Base-by-base conservation (phyloP, 92 coral and sea anemone species). In the Metridium senile region DNA sequence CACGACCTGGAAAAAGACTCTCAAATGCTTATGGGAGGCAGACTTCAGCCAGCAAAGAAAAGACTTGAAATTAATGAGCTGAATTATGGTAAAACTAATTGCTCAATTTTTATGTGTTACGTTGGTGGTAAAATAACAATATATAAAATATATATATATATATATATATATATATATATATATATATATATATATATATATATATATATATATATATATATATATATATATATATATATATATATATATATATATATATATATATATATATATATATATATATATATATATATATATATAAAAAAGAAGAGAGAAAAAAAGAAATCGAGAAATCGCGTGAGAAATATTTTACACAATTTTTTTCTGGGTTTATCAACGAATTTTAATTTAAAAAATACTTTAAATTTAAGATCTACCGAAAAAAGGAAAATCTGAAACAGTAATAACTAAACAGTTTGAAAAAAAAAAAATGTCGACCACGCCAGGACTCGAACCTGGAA, bases 401-500 rank as follows among this genome's bases (percentile, higher is more conserved):
- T n/a, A n/a, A n/a, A n/a, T n/a, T 54, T 54, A 54, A 54, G 13
- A 39, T 13, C 49, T 39, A 4, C 59, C 4, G 20, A 54, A 21
- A 16, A 9, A 54, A 54, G 3, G 32, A 8, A 26, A 18, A 59
- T 9, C 22, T 2, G 66, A 21, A 45, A 8, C 9, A 19, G 17
- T 52, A 2, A 28, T 1, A 29, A 20, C 51, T 31, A 59, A 2
- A 26, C 9, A 59, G 30, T 2, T 10, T 2, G 18, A 63, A 76
- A 47, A 67, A 51, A 54, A 51, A 71, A 19, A 9, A 47, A 43
- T 17, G 47, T 3, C 93, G 97, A 92, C 91, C 97, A 87, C 97
- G 97, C 93, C 91, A 89, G 97, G 97, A 92, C 88, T 89, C 87
- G 91, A 92, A 92, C 97, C 93, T 92, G 93, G 91, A 92, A 92